Evolutionary conservation across 2,113 vertebrate species (phyloP).

Genomic region (Neolamprologus hecqui): DNA sequence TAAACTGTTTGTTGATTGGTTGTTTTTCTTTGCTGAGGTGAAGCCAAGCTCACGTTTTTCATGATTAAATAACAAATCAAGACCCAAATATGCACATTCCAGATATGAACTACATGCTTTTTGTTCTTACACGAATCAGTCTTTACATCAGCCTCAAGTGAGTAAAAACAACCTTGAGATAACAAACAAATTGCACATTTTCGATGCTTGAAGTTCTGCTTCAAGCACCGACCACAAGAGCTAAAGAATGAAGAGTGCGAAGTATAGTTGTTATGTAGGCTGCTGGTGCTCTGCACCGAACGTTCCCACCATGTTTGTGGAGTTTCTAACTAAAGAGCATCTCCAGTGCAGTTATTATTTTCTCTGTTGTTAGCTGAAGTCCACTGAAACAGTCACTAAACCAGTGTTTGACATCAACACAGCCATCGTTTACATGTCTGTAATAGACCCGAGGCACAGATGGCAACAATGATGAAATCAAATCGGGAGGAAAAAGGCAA

Average conservation of each 20-base stretch:
- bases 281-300: background rate
- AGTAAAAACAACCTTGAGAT: background rate
- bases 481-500: rapidly evolving
- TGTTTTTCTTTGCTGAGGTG: background rate
- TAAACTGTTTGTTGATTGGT: background rate
- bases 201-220: background rate
- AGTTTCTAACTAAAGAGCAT: background rate
- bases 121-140: background rate
- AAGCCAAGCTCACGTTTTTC: background rate
- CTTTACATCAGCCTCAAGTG: background rate
- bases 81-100: background rate
- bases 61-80: rapidly evolving
- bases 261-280: rapidly evolving
- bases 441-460: background rate
- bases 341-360: background rate
- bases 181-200: background rate
- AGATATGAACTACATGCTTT: background rate
- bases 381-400: background rate
- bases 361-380: background rate
- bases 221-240: background rate
- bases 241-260: background rate
- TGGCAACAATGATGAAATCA: background rate
- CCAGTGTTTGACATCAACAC: background rate
- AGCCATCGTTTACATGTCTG: background rate
- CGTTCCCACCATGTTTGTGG: background rate